These are phyloP conservation scores for Leptinotarsa tumamoca DNA, from an alignment of 2,888 invertebrate genomes.

Conservation along the genomic window DNA sequence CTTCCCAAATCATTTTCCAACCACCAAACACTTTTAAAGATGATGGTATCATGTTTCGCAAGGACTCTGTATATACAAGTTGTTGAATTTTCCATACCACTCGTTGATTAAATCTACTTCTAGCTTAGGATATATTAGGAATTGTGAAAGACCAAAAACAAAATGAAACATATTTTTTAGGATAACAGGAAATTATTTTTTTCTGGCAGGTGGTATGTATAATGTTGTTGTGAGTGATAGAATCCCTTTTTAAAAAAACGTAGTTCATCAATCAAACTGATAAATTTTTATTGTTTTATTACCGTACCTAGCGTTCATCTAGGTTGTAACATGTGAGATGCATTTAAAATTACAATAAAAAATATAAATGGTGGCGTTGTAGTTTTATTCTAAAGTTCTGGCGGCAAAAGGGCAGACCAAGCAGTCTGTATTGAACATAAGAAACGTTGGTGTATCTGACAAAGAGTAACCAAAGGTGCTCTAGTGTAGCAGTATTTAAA, in stretches of 20 bases:
- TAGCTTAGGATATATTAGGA: constrained; percentile 36
- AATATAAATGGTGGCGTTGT: constrained; percentile 6
- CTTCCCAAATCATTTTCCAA: too few species aligned
- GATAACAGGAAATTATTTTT: constrained; percentile 27
- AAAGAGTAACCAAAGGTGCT: too few species aligned
- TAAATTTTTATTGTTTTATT: constrained; percentile 39
- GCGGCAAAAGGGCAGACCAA: too few species aligned
- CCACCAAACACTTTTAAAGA: background rate
- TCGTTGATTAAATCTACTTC: constrained; percentile 30
- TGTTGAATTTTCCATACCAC: constrained; percentile 29
- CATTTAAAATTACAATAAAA: constrained; percentile 42
- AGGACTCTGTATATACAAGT: constrained; percentile 8
- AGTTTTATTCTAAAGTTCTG: background rate
- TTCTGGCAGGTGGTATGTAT: constrained; percentile 39
- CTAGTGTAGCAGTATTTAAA: background rate
- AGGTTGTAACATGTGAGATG: constrained; percentile 40
- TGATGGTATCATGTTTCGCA: constrained; percentile 13
- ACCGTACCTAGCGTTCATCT: constrained; percentile 40
- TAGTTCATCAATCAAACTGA: constrained; percentile 41
- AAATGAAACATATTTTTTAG: constrained; percentile 36
- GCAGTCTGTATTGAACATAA: too few species aligned
- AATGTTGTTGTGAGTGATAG: constrained; percentile 41
- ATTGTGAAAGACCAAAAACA: constrained; percentile 41
- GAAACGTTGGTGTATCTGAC: too few species aligned
- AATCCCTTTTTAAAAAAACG: constrained; percentile 34